Conservation (phyloP, 2,113 vertebrate species). For the Glareola pratincola region DNA sequence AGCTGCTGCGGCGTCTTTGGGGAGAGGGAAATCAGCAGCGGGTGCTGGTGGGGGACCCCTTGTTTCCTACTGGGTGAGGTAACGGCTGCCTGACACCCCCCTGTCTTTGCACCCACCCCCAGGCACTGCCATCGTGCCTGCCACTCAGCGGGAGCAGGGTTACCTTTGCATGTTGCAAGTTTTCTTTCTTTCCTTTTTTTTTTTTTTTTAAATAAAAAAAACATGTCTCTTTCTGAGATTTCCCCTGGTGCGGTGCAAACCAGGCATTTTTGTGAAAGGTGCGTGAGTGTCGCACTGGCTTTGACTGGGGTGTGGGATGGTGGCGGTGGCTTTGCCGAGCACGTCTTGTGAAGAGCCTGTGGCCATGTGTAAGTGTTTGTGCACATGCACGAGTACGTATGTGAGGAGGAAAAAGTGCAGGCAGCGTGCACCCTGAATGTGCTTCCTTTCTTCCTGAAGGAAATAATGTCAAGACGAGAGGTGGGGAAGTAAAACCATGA, state of each 20-base stretch:
- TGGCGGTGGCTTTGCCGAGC: background rate
- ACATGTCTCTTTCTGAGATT: rapidly evolving
- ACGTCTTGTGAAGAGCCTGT: rapidly evolving
- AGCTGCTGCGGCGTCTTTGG: rapidly evolving
- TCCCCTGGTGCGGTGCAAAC: background rate
- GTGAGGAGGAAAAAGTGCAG: background rate
- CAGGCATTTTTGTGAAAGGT: rapidly evolving
- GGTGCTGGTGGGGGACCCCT: background rate
- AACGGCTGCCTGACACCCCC: rapidly evolving
- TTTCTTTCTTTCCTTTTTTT: background rate
- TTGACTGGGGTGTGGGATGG: too few species aligned
- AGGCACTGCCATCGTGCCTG: too few species aligned
- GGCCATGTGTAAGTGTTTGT: rapidly evolving
- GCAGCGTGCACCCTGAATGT: rapidly evolving
- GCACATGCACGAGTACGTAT: rapidly evolving
- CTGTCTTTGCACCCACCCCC: too few species aligned
- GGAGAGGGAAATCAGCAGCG: rapidly evolving
- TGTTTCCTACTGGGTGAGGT: rapidly evolving
- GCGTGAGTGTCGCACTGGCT: rapidly evolving
- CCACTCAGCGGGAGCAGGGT: background rate
- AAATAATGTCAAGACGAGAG: background rate
- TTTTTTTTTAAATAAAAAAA: background rate
- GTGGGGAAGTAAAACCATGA: rapidly evolving
- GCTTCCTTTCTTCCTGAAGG: background rate
- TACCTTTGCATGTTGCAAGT: rapidly evolving